Base-by-base conservation (phyloP, 2,797 vertebrate species). In the Brotula barbata region DNA sequence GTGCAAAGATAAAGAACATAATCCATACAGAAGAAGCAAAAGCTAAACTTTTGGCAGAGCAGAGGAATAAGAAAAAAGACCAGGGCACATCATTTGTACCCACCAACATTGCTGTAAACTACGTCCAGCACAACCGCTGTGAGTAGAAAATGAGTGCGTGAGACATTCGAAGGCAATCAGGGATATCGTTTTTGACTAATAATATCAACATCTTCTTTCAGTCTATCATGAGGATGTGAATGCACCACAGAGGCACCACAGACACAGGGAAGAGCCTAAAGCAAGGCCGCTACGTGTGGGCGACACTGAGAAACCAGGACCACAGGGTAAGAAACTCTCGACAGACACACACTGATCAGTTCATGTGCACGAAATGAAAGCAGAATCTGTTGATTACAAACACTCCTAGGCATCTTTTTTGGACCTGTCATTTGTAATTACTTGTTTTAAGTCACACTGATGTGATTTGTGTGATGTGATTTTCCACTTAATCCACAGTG, bases 121-220 rank as follows among this genome's bases (percentile, higher is more conserved):
- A 98, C 0, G 96, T 98, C 48, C 97, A 99, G 75, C 97, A 99
- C 85, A 99, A 99, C 84, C 92, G 97, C 85, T 99, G 97, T 99
- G 76, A 94, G 97, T 90, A 15, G 7, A 7, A 2, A 68, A 1
- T 54, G n/a, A 31, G 31, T 33, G 31, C 11, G 31, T 33, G 39
- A 7, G 2, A 37, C 3, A 9, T 0, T 12, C 31, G 10, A 39
- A 6, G 4, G 6, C 14, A 10, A 10, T 22, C 2, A 22, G 11
- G 44, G 2, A 1, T 31, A 13, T 63, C 45, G 2, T 1, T 16
- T 36, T 8, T 21, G 23, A 3, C 57, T 72, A n/a, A 81, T 43
- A 1, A 1, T 44, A 6, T 15, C 0, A 12, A 12, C 71, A 22
- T 65, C 8, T 78, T 58, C 15, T 56, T 73, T 34, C 65, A 96